A percentile compares a stretch with the other conserved stretches of the same genome.
Evolutionary conservation across 1,140 invertebrate genomes (phyloP).

Genomic region (Diachasmimorpha longicaudata): DNA sequence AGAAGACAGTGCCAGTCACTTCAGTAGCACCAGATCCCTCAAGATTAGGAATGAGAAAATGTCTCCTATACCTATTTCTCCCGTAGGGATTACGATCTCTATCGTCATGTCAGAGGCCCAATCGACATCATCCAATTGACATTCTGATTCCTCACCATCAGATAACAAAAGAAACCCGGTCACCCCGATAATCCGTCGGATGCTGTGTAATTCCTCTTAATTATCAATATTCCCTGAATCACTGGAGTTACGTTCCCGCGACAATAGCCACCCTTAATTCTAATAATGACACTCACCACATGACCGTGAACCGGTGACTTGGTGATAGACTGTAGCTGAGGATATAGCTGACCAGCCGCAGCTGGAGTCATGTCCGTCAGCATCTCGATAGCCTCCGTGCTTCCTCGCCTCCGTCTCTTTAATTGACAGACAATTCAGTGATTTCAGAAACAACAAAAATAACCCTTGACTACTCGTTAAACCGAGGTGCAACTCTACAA

Average conservation of each 20-base stretch:
- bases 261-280: neutral
- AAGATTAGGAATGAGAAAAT: slow-evolving; percentile 32
- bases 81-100: slow-evolving; percentile 42
- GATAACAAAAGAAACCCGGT: slow-evolving; percentile 4
- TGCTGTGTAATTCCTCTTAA: neutral
- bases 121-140: slow-evolving; percentile 35
- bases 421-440: neutral
- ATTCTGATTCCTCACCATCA: slow-evolving; percentile 1
- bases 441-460: neutral
- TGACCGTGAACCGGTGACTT: slow-evolving; percentile 60
- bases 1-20: slow-evolving; percentile 29
- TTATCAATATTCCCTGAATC: neutral
- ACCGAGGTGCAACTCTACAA: neutral
- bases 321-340: slow-evolving; percentile 59
- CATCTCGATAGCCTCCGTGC: slow-evolving; percentile 44
- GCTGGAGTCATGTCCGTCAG: slow-evolving; percentile 62
- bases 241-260: neutral
- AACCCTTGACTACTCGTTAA: neutral
- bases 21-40: slow-evolving; percentile 44
- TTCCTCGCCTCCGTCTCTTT: slow-evolving; percentile 17
- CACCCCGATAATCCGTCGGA: neutral
- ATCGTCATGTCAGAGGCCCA: slow-evolving; percentile 30
- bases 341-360: slow-evolving; percentile 61
- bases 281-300: slow-evolving; percentile 55
- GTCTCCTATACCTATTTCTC: neutral